Evolutionary conservation across 1,140 invertebrate genomes (phyloP).

Genomic region (Eriocheir sinensis): DNA sequence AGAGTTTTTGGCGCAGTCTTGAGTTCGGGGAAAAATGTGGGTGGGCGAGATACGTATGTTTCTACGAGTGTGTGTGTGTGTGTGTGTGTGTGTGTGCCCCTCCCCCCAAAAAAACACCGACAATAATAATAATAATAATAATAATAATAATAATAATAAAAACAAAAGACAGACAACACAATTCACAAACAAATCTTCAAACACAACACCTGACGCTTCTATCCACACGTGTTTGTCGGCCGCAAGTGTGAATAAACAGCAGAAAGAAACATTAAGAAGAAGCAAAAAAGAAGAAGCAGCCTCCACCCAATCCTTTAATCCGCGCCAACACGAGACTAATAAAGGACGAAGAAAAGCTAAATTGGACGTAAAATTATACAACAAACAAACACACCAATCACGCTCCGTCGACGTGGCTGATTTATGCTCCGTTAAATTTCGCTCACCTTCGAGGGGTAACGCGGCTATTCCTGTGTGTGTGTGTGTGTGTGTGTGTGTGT

Average conservation of each 20-base stretch:
- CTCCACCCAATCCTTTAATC: not conserved
- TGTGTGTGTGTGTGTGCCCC: not conserved
- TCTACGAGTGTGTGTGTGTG: not conserved
- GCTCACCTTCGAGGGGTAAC: not conserved
- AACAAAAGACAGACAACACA: too few species aligned
- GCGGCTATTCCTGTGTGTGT: not conserved
- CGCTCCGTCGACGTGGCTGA: not conserved
- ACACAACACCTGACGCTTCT: too few species aligned
- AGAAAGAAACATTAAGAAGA: not conserved
- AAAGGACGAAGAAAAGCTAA: not conserved
- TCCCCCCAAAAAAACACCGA: too few species aligned
- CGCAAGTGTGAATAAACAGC: not conserved
- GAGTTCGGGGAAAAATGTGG: conserved; percentile 7
- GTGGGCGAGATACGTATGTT: not conserved
- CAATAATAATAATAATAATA: too few species aligned
- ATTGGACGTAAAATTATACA: not conserved
- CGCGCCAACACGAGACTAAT: not conserved
- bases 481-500: not conserved
- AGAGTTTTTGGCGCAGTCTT: not conserved
- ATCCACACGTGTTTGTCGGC: not conserved
- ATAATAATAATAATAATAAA: too few species aligned
- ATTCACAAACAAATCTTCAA: too few species aligned
- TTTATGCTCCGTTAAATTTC: conserved; percentile 2
- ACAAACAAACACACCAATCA: not conserved
- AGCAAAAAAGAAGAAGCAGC: not conserved